Base-by-base conservation (phyloP, 2,888 invertebrate species). In the Ectemnius cavifrons region DNA sequence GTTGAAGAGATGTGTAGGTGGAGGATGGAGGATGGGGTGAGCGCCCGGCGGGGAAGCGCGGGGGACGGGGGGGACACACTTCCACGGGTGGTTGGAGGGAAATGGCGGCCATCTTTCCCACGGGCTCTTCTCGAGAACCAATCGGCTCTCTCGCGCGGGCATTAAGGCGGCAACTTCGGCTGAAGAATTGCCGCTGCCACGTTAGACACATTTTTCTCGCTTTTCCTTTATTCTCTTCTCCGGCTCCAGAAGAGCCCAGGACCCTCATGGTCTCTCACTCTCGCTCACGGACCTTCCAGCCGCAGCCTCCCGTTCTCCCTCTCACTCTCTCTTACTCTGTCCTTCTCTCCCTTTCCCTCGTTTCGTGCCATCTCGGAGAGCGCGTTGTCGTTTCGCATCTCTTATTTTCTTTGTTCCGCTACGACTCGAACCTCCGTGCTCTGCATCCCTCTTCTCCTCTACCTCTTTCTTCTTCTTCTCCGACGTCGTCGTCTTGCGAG, bases 131-230 rank as follows among this genome's bases (percentile, higher is more conserved):
- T 89, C 88, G 86, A 89, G 90, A 91, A 91, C 91, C 91, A 91
- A 91, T 91, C 90, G 90, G 87, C 86, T 90, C 86, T 88, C 89
- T 87, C 84, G 84, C 72, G 77, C 82, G 83, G 65, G 79, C 90
- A 88, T 91, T 91, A 90, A 90, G 90, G 90, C 91, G 91, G 91
- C 90, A 91, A 91, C 91, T 90, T 84, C 85, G 83, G 87, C 89
- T 91, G 90, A 91, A 90, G 91, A 91, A 91, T 91, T 91, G 90
- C 90, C 86, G 84, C 87, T 89, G 88, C 89, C 88, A 89, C 89
- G 90, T 91, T 91, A 90, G 91, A 91, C 90, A 90, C 91, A 91
- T 91, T 90, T 91, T 91, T 91, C 91, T 90, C 90, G 89, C 90
- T 91, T 90, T 90, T 90, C 91, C 91, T 90, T 90, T 89, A 90